phyloP scores from a whole-genome alignment of 2,797 vertebrate species.

The Lerista edwardsae region DNA sequence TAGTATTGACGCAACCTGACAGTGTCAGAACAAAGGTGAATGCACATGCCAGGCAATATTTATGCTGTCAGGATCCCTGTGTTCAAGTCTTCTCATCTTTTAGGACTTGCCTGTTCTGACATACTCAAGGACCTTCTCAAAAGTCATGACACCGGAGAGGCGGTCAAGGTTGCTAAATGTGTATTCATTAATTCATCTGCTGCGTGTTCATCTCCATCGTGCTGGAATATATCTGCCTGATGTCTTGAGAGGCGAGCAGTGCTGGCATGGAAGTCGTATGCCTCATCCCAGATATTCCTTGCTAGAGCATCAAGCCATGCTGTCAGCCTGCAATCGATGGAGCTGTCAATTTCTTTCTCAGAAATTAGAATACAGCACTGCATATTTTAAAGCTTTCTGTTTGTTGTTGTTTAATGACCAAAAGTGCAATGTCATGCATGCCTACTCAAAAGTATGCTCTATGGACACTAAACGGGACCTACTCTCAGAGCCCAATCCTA shows the following conservation, averaged over 20 bases:
- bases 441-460: too few relatives aligned
- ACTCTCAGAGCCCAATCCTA: too few relatives aligned
- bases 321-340: neutral
- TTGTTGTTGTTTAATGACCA: too few relatives aligned
- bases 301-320: neutral
- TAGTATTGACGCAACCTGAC: neutral
- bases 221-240: neutral
- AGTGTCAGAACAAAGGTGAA: neutral
- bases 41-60: rapidly evolving
- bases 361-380: neutral
- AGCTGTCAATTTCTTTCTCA: neutral
- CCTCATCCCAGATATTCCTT: neutral
- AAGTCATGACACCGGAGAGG: neutral
- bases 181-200: neutral
- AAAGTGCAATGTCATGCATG: too few relatives aligned
- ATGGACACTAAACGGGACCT: too few relatives aligned
- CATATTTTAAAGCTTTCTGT: neutral
- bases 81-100: neutral
- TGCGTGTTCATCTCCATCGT: neutral
- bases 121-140: neutral
- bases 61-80: neutral
- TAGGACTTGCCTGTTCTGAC: neutral
- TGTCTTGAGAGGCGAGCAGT: neutral
- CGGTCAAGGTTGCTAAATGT: conserved; percentile 18
- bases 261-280: neutral